Percentiles rank a stretch among this genome's conserved stretches.
phyloP scores from a whole-genome alignment of 2,888 invertebrate genomes.

The Acheta domesticus region DNA sequence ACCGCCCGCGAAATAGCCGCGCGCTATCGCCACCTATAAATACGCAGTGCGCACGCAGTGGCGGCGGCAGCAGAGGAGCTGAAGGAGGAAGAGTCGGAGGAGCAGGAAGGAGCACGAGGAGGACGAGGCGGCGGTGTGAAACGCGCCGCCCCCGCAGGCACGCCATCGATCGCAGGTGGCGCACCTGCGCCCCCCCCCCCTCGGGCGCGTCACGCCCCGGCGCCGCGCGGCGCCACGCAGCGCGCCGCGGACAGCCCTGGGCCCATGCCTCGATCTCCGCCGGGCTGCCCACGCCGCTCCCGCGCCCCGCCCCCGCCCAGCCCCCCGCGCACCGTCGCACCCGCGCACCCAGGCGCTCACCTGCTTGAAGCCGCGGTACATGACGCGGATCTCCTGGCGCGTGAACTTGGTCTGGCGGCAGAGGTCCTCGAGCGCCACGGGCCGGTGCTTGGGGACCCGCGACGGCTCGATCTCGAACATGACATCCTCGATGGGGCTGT shows the following conservation, averaged over 20 bases:
- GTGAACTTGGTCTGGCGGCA: conserved; percentile 93
- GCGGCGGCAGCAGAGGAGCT: too few relatives aligned
- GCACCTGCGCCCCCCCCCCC: neutral
- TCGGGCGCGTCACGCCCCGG: neutral
- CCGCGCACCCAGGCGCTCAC: conserved; percentile 71
- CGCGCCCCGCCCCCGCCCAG: neutral
- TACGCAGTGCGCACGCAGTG: neutral
- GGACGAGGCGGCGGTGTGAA: too few relatives aligned
- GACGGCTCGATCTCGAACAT: conserved; percentile 81
- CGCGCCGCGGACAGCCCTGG: neutral
- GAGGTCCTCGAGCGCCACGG: conserved; percentile 84
- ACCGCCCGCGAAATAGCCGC: conserved; percentile 4
- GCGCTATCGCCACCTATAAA: neutral
- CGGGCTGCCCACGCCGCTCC: neutral
- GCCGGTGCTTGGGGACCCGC: conserved; percentile 74
- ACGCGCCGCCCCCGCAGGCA: too few relatives aligned
- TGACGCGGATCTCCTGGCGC: conserved; percentile 90
- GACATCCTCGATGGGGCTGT: conserved; percentile 81
- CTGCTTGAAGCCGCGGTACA: conserved; percentile 97
- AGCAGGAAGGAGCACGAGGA: too few relatives aligned
- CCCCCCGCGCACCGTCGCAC: conserved; percentile 60
- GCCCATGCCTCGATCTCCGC: conserved; percentile 1
- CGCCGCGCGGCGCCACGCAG: neutral
- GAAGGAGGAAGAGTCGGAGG: too few relatives aligned
- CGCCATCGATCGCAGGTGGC: neutral